Evolutionary conservation across 1,140 invertebrate species (phyloP).

Genomic region (Drosophila fuyamai): DNA sequence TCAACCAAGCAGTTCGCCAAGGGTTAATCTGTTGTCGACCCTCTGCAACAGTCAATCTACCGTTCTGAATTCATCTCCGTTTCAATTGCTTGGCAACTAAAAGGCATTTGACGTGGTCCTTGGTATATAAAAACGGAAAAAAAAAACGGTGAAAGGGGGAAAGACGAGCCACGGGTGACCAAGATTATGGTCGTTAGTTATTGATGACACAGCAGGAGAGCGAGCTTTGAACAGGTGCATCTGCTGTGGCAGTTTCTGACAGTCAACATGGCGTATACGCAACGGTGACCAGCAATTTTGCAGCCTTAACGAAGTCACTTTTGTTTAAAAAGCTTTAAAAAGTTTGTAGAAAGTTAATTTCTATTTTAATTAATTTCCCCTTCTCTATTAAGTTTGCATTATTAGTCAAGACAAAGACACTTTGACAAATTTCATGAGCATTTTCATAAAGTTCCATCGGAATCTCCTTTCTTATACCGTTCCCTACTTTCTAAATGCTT

Average conservation of each 20-base stretch:
- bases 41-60: constrained; percentile 10
- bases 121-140: background rate
- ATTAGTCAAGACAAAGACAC: no score
- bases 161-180: constrained; percentile 13
- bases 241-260: constrained; percentile 6
- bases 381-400: no score
- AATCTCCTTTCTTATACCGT: no score
- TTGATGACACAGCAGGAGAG: constrained; percentile 35
- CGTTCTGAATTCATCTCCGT: constrained; percentile 34
- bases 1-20: constrained; percentile 24
- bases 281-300: constrained; percentile 14
- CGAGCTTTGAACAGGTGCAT: constrained; percentile 32
- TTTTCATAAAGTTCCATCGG: background rate
- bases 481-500: background rate
- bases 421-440: background rate
- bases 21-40: constrained; percentile 26
- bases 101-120: constrained; percentile 11
- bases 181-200: constrained; percentile 57
- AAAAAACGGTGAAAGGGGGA: background rate
- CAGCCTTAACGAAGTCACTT: background rate
- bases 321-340: background rate
- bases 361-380: no score
- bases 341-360: background rate
- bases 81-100: constrained; percentile 25
- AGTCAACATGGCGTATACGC: constrained; percentile 37